Conservation (phyloP, 2,888 invertebrate species). For the Trachelus stipa region DNA sequence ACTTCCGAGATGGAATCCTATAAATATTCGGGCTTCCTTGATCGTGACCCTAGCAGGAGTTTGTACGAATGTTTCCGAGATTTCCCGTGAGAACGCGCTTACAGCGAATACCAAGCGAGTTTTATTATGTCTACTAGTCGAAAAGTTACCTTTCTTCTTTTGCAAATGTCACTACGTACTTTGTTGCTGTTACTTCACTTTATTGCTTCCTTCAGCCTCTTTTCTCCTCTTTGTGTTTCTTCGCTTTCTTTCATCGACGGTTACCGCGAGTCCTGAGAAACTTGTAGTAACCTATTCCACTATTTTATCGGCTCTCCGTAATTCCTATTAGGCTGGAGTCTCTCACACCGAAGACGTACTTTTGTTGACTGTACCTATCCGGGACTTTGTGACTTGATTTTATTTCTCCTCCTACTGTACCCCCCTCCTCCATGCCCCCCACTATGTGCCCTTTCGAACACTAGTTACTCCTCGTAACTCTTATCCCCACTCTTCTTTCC, state of each 20-base stretch:
- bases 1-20: background rate
- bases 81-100: background rate
- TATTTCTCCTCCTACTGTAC: background rate
- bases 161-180: background rate
- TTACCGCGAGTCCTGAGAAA: background rate
- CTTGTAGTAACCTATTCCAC: background rate
- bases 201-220: background rate
- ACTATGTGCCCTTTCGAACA: background rate
- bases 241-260: background rate
- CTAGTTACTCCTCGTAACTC: background rate
- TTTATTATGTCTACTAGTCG: background rate
- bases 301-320: background rate
- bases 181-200: background rate
- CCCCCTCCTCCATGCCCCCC: background rate
- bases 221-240: background rate
- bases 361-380: background rate
- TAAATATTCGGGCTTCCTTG: background rate
- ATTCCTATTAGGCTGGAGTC: background rate
- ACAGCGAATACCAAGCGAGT: too few relatives aligned
- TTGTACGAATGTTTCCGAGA: background rate
- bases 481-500: background rate
- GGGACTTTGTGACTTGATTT: background rate
- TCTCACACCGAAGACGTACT: background rate
- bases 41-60: background rate
- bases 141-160: background rate